Percentiles rank a stretch among this genome's conserved stretches.
These are phyloP conservation scores for Upupa epops DNA, from an alignment of 2,113 vertebrate species.

Conservation along the genomic window DNA sequence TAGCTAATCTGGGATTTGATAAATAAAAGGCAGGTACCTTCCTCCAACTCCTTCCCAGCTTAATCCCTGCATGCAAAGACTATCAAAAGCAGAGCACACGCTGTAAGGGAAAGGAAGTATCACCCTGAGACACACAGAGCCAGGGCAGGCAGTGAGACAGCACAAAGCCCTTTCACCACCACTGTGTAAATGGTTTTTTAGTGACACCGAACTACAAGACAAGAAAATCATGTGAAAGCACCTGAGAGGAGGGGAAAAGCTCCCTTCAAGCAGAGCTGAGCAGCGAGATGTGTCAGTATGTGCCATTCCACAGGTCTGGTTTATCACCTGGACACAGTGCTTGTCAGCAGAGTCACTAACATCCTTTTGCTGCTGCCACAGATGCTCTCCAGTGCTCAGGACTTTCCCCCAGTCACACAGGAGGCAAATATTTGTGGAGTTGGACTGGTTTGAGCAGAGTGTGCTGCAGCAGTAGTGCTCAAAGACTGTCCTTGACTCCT, in stretches of 20 bases:
- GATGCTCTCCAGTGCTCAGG: background rate
- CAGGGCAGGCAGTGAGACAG: background rate
- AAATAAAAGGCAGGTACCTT: background rate
- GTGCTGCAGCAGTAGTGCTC: background rate
- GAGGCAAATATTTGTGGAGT: background rate
- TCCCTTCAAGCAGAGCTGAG: background rate
- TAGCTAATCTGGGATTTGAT: slow-evolving; percentile 48
- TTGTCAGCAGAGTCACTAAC: background rate
- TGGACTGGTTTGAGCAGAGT: background rate
- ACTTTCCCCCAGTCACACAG: accelerated
- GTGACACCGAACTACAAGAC: background rate
- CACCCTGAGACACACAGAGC: background rate
- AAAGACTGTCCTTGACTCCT: background rate
- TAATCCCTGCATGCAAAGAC: background rate
- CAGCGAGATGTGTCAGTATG: background rate
- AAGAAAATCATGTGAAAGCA: background rate
- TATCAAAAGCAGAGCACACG: background rate
- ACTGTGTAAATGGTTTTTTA: background rate
- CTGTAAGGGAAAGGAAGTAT: background rate
- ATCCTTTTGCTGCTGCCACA: background rate
- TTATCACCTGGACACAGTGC: background rate
- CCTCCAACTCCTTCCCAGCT: background rate
- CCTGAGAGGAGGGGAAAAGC: background rate
- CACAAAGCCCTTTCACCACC: background rate
- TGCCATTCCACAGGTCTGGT: background rate